phyloP scores from a whole-genome alignment of 2,113 vertebrate genomes.

The Misgurnus mizolepis region DNA sequence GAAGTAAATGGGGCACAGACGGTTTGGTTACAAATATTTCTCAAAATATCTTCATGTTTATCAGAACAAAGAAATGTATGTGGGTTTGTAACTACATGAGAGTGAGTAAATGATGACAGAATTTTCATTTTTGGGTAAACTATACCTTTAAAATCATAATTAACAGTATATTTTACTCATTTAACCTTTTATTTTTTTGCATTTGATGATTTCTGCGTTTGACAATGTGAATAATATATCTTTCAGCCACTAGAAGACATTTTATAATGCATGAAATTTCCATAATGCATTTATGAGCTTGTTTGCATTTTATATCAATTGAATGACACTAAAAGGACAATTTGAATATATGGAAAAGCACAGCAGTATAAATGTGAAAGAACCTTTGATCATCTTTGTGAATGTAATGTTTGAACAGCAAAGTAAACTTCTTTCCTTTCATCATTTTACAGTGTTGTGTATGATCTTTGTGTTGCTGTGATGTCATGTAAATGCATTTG shows the following conservation, averaged over 20 bases:
- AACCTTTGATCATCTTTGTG: neutral
- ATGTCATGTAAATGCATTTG: neutral
- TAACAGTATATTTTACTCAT: neutral
- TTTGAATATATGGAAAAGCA: neutral
- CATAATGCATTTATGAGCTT: no score
- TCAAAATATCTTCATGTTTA: no score
- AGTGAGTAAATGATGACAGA: no score
- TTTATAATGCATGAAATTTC: neutral
- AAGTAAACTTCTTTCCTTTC: neutral
- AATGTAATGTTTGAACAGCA: neutral
- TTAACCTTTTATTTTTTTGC: neutral
- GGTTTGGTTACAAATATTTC: no score
- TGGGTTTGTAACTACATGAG: no score
- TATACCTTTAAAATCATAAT: neutral
- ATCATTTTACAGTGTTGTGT: neutral
- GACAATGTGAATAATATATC: neutral
- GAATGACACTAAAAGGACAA: conserved; percentile 1
- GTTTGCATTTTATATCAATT: neutral
- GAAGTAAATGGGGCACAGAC: no score
- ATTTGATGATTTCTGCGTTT: neutral
- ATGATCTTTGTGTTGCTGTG: neutral
- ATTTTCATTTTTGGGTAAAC: no score
- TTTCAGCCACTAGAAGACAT: neutral
- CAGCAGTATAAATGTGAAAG: neutral
- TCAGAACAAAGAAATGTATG: no score